These are phyloP conservation scores for Tamias sibiricus DNA, from an alignment of 2,113 vertebrate species.

Conservation along the genomic window DNA sequence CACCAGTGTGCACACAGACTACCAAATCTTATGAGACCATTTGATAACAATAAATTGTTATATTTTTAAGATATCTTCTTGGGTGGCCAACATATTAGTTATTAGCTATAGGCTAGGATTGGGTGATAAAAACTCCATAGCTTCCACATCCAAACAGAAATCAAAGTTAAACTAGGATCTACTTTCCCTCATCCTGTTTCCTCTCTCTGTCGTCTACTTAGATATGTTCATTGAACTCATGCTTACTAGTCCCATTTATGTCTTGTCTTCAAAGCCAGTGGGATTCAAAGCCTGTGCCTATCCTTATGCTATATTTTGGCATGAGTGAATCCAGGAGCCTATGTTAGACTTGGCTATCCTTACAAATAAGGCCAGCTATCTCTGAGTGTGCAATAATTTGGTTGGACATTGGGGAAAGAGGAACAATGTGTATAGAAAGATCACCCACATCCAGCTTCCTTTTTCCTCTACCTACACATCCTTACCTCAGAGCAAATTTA, in stretches of 20 bases:
- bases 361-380: conserved; percentile 74
- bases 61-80: conserved; percentile 62
- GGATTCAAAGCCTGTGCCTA: conserved; percentile 69
- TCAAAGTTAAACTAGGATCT: neutral
- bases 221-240: neutral
- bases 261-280: neutral
- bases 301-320: conserved; percentile 12
- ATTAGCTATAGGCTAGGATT: conserved; percentile 34
- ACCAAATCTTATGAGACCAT: conserved; percentile 44
- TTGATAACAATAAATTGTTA: conserved; percentile 61
- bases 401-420: conserved; percentile 40
- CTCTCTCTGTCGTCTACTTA: neutral
- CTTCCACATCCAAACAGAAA: conserved; percentile 46
- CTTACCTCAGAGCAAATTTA: neutral
- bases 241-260: neutral
- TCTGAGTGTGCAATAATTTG: conserved; percentile 71
- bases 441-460: neutral
- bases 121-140: conserved; percentile 34
- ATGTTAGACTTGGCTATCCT: neutral
- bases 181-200: neutral
- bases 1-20: neutral
- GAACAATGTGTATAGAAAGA: conserved; percentile 17
- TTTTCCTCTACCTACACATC: neutral
- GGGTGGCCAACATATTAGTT: conserved; percentile 51
- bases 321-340: neutral